Conservation (phyloP, 2,888 invertebrate genomes). For the Papilio elwesi region DNA sequence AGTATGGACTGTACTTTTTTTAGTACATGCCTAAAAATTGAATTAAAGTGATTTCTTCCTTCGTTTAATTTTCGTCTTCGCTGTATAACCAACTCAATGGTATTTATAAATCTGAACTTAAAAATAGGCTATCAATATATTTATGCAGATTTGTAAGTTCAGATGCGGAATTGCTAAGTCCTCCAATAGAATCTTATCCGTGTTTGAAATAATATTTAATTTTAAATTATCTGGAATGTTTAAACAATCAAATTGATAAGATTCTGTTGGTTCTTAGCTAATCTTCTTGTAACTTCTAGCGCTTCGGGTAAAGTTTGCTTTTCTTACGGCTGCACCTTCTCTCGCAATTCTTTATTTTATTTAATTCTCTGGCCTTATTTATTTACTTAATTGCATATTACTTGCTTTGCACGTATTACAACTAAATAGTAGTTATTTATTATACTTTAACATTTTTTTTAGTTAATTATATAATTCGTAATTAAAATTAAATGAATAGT, state of each 20-base stretch:
- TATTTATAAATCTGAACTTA: constrained; percentile 29
- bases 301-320: constrained; percentile 42
- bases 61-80: constrained; percentile 5
- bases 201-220: neutral
- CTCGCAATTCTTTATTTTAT: constrained; percentile 11
- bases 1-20: too few species aligned
- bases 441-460: neutral
- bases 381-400: neutral
- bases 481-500: too few species aligned
- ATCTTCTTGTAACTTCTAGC: constrained; percentile 41
- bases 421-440: constrained; percentile 3
- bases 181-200: neutral
- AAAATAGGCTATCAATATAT: neutral
- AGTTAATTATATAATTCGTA: too few species aligned
- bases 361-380: constrained; percentile 3
- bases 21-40: neutral
- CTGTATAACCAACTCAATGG: constrained; percentile 7
- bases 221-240: neutral
- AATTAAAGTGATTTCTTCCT: neutral
- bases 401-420: constrained; percentile 12
- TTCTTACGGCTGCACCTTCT: constrained; percentile 28
- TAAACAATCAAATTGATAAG: neutral
- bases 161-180: constrained; percentile 8
- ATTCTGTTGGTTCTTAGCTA: constrained; percentile 26
- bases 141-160: constrained; percentile 15